phyloP scores from a whole-genome alignment of 2,888 invertebrate genomes.

The Drosophila prolongata region DNA sequence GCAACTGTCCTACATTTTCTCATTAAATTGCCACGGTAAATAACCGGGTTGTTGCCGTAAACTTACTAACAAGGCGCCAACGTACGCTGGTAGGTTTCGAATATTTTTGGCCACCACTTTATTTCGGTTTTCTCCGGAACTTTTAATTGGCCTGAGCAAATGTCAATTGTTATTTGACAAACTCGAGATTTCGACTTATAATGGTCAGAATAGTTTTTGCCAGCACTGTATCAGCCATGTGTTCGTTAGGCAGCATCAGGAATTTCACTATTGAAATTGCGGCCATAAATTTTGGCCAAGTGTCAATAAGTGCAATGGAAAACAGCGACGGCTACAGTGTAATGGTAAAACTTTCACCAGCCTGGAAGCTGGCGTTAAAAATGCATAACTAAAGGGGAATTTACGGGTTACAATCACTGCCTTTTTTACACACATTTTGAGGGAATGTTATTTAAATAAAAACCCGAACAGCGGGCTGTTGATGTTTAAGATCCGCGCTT shows the following conservation, averaged over 20 bases:
- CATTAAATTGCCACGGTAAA: constrained; percentile 77
- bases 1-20: constrained; percentile 72
- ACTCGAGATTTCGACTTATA: constrained; percentile 10
- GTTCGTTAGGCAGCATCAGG: constrained; percentile 11
- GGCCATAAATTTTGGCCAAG: constrained; percentile 70
- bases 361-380: constrained; percentile 48
- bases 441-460: constrained; percentile 21
- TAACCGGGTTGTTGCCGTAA: constrained; percentile 68
- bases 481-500: constrained; percentile 19
- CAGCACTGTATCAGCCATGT: constrained; percentile 36
- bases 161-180: constrained; percentile 59
- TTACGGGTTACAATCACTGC: constrained; percentile 43
- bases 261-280: constrained; percentile 27
- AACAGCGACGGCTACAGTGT: constrained; percentile 46
- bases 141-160: constrained; percentile 74
- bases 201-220: constrained; percentile 31
- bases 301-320: constrained; percentile 66
- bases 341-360: constrained; percentile 51
- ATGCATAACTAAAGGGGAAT: constrained; percentile 54
- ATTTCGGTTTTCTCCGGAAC: constrained; percentile 62
- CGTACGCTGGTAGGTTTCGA: constrained; percentile 33
- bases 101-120: constrained; percentile 57
- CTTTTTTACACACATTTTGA: constrained; percentile 10
- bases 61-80: constrained; percentile 70
- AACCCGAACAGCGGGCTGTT: constrained; percentile 1